Base-by-base conservation (phyloP, 2,797 vertebrate genomes). In the Notoglanidium macrostoma region DNA sequence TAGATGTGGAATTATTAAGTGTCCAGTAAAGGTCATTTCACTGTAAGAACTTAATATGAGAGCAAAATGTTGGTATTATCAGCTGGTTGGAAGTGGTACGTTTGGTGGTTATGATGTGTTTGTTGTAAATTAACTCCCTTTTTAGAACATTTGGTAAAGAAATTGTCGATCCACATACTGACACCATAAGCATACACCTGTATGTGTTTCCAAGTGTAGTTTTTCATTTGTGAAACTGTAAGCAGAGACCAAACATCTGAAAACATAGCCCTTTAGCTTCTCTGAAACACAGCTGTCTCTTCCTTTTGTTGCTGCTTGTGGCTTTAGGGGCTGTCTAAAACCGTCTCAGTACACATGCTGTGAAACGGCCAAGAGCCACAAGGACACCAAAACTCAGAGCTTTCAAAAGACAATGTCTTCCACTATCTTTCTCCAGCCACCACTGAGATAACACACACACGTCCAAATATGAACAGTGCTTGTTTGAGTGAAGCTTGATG, bases 401-500 rank as follows among this genome's bases (percentile, higher is more conserved):
- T 21, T 40, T 85, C 49, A 35, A 77, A 74, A 70, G 1, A 17
- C 49, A 81, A 84, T 74, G 57, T 65, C 12, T 51, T n/a, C 49
- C 8, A 17, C 54, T 67, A 29, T 86, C 87, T 79, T 88, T 54
- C 67, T 70, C 49, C n/a, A 46, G 51, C 55, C 67, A 84, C 44
- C 70, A 74, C 80, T 73, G 40, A 83, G n/a, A 87, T 84, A 68
- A 83, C 51, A 54, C 61, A 68, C 85, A 59, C 61, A 68, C 8
- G 51, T 57, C 40, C 0, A 7, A 76, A 72, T 55, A 44, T 83
- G 51, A 29, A 61, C 35, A 84, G 19, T 84, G 90, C 86, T 89
- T 90, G 82, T 89, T 87, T 88, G 65, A 85, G 51, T 85, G 54
- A n/a, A 83, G 29, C n/a, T 11, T 26, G 40, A 83, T 85, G 85